A percentile compares a stretch with the other conserved stretches of the same genome.
Evolutionary conservation across 1,140 invertebrate species (phyloP).

Genomic region (Hestina assimilis): DNA sequence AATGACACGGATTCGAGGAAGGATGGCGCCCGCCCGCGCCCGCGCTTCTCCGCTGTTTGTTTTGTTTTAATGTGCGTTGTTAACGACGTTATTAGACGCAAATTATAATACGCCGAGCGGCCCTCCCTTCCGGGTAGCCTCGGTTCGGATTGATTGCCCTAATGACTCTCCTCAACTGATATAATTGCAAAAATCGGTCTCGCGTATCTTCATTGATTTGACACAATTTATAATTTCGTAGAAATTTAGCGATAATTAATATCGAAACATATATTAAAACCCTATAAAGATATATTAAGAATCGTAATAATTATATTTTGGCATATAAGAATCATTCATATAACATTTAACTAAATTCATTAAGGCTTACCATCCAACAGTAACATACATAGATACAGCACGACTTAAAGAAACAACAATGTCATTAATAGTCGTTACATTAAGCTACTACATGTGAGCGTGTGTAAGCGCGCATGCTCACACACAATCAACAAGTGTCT

Average conservation of each 20-base stretch:
- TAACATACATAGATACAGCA: too few species aligned
- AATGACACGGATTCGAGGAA: conserved; percentile 78
- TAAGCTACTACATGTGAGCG: conserved; percentile 17
- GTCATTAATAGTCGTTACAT: not conserved
- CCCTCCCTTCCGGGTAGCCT: conserved; percentile 37
- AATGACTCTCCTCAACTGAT: conserved; percentile 65
- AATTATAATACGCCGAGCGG: conserved; percentile 62
- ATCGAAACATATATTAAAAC: too few species aligned
- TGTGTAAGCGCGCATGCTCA: conserved; percentile 54
- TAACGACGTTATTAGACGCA: conserved; percentile 76
- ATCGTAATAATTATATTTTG: too few species aligned
- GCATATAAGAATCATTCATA: too few species aligned
- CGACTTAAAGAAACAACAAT: too few species aligned
- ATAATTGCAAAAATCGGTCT: conserved; percentile 65
- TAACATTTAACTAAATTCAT: too few species aligned
- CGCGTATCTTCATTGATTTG: conserved; percentile 46
- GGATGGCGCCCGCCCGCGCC: conserved; percentile 67
- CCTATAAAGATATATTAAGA: too few species aligned
- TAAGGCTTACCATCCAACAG: too few species aligned
- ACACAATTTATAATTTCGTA: conserved; percentile 49
- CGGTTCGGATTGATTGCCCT: conserved; percentile 61
- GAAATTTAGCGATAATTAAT: not conserved
- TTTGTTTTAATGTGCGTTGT: conserved; percentile 77
- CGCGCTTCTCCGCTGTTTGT: conserved; percentile 65
- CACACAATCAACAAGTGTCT: conserved; percentile 68